Conservation (phyloP, 2,113 vertebrate species). For the Saccopteryx bilineata region DNA sequence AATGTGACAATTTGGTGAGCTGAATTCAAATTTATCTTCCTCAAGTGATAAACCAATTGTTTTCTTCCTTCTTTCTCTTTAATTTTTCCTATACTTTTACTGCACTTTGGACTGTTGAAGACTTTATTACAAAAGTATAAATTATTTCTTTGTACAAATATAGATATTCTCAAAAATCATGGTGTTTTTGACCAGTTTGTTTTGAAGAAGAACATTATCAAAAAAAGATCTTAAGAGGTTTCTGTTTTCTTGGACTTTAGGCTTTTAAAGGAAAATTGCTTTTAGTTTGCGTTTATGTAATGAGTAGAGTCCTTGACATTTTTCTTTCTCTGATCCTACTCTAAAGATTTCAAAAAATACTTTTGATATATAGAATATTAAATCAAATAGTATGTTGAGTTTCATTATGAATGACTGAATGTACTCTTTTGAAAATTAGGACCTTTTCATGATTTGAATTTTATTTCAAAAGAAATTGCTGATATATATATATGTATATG, state of each 20-base stretch:
- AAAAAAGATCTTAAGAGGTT: background rate
- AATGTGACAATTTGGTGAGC: background rate
- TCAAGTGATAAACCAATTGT: background rate
- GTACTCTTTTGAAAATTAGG: background rate
- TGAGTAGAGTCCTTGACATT: background rate
- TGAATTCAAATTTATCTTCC: background rate
- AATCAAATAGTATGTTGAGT: slow-evolving; percentile 18
- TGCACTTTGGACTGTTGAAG: background rate
- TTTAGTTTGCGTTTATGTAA: background rate
- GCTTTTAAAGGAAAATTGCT: background rate
- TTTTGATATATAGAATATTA: background rate
- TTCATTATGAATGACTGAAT: background rate
- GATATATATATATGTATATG: background rate
- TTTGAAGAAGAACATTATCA: slow-evolving; percentile 11
- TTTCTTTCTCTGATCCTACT: background rate
- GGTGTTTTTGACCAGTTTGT: background rate
- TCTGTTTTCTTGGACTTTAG: slow-evolving; percentile 42
- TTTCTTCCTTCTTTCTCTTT: slow-evolving; percentile 3
- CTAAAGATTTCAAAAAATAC: background rate
- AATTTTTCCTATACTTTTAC: background rate
- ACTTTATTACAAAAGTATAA: background rate
- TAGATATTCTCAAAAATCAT: background rate
- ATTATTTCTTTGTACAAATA: background rate
- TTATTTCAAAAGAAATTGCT: background rate
- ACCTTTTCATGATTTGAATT: background rate